phyloP scores from a whole-genome alignment of 2,797 vertebrate species.

The Coregonus suidteri region DNA sequence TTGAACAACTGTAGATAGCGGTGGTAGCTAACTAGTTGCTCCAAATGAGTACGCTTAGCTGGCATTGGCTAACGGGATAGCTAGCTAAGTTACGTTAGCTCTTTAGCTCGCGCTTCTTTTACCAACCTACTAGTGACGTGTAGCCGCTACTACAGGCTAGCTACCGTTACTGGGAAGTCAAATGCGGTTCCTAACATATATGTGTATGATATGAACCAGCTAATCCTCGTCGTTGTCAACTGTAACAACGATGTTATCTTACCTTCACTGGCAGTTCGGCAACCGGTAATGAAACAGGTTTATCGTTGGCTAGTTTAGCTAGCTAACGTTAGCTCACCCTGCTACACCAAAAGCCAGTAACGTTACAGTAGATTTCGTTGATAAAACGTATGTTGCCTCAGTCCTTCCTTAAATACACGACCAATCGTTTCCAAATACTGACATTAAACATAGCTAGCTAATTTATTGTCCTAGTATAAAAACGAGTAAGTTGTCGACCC shows the following conservation, averaged over 20 bases:
- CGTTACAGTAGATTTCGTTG: slow-evolving; percentile 58
- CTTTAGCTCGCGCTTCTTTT: not conserved
- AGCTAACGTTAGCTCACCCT: slow-evolving; percentile 60
- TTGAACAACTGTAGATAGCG: not conserved
- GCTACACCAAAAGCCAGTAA: slow-evolving; percentile 68
- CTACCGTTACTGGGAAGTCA: not conserved
- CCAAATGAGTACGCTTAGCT: not conserved
- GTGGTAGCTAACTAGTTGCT: slow-evolving; percentile 10
- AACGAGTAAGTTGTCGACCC: slow-evolving; percentile 43
- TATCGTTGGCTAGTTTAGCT: slow-evolving; percentile 50
- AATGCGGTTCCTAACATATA: not conserved
- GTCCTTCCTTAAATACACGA: slow-evolving; percentile 35
- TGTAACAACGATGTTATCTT: slow-evolving; percentile 38
- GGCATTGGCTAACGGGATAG: not conserved
- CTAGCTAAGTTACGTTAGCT: not conserved
- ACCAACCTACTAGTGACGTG: not conserved
- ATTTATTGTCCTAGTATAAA: slow-evolving; percentile 5
- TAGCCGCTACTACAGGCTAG: not conserved
- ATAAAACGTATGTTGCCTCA: slow-evolving; percentile 43
- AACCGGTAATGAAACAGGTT: slow-evolving; percentile 59
- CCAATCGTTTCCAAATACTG: slow-evolving; percentile 21
- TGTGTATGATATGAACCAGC: too few species aligned
- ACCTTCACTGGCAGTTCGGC: slow-evolving; percentile 60
- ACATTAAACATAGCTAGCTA: slow-evolving; percentile 19
- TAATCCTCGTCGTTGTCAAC: not conserved